A percentile compares a stretch with the other conserved stretches of the same genome.
Conservation (phyloP, 2,888 invertebrate species). For the Meiosimyza decipiens region DNA sequence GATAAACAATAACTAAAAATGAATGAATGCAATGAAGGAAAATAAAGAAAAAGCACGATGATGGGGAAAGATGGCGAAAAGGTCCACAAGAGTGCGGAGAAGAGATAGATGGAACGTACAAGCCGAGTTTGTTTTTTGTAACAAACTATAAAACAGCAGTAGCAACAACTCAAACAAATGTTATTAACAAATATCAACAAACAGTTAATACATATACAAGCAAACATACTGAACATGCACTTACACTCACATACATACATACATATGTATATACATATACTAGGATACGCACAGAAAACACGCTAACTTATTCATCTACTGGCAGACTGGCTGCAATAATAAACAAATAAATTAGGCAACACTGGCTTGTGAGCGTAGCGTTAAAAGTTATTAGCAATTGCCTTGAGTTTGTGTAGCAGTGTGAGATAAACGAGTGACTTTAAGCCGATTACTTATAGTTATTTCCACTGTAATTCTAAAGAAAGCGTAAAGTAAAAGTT, state of each 20-base stretch:
- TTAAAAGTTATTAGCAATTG: background rate
- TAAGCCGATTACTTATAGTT: too few species aligned
- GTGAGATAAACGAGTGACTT: slow-evolving; percentile 5
- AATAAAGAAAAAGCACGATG: background rate
- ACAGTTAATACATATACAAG: slow-evolving; percentile 13
- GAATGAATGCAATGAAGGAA: slow-evolving; percentile 11
- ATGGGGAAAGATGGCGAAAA: background rate
- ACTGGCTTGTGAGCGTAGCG: background rate
- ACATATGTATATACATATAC: slow-evolving; percentile 21
- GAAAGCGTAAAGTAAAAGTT: too few species aligned
- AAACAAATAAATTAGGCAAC: slow-evolving; percentile 23
- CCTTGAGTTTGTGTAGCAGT: background rate
- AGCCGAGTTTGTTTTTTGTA: background rate
- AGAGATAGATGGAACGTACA: background rate
- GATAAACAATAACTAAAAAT: slow-evolving; percentile 30
- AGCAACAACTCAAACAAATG: slow-evolving; percentile 18
- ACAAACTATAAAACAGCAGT: background rate
- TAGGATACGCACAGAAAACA: background rate
- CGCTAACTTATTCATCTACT: too few species aligned
- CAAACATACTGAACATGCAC: background rate
- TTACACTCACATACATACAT: too few species aligned
- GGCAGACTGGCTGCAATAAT: slow-evolving; percentile 23
- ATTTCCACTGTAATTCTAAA: too few species aligned
- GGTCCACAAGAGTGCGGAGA: too few species aligned
- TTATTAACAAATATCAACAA: slow-evolving; percentile 28